These are phyloP conservation scores for Cyphotilapia sp. DNA, from an alignment of 2,113 vertebrate genomes.

Conservation along the genomic window DNA sequence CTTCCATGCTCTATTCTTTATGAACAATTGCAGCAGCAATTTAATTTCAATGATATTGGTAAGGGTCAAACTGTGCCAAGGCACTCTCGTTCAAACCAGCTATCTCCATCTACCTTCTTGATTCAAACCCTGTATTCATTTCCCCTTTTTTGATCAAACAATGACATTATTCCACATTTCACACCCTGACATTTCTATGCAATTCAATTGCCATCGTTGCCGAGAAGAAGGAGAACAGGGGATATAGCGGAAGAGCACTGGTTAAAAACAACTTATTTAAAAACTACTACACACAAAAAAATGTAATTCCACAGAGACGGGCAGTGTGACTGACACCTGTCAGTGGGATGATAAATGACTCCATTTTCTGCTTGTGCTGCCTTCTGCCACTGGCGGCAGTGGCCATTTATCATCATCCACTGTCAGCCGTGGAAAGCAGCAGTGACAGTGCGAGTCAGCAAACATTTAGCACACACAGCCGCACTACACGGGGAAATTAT, in stretches of 20 bases:
- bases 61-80: slow-evolving; percentile 77
- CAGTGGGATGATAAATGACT: slow-evolving; percentile 99
- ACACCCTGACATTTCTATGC: slow-evolving; percentile 83
- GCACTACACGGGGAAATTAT: slow-evolving; percentile 99
- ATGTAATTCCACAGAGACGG: slow-evolving; percentile 91
- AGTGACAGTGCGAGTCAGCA: slow-evolving; percentile 99
- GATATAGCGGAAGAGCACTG: slow-evolving; percentile 80
- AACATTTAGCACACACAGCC: slow-evolving; percentile 99
- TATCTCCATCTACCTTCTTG: slow-evolving; percentile 28
- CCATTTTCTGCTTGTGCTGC: slow-evolving; percentile 99
- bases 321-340: slow-evolving; percentile 99
- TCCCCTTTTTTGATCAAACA: slow-evolving; percentile 64
- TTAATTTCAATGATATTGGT: slow-evolving; percentile 89
- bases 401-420: slow-evolving; percentile 99
- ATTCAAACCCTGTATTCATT: slow-evolving; percentile 85
- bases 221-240: slow-evolving; percentile 14
- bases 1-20: slow-evolving; percentile 60
- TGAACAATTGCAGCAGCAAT: slow-evolving; percentile 78
- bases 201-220: slow-evolving; percentile 88
- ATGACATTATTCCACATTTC: slow-evolving; percentile 56
- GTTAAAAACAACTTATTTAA: slow-evolving; percentile 98
- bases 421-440: slow-evolving; percentile 97
- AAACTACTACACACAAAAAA: slow-evolving; percentile 84
- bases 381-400: slow-evolving; percentile 95
- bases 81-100: slow-evolving; percentile 73